Conservation (phyloP, 1,140 invertebrate species). For the Pachyrhynchus sulphureomaculatus region DNA sequence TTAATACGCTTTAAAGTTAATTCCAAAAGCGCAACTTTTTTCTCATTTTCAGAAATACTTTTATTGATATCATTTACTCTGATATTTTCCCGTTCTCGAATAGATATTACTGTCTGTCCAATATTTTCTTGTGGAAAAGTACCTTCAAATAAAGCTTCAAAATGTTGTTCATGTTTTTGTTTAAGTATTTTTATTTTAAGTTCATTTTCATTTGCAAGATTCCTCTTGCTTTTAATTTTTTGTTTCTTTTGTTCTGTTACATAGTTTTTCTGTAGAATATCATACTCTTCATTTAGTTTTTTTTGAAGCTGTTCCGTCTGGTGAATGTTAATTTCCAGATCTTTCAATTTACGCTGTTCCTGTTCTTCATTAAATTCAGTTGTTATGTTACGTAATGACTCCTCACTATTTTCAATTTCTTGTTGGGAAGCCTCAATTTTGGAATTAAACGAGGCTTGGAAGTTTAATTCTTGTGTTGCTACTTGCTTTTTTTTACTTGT, state of each 20-base stretch:
- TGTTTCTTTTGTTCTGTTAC: slow-evolving; percentile 47
- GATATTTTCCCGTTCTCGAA: slow-evolving; percentile 54
- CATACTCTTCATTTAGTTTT: slow-evolving; percentile 55
- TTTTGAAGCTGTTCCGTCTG: slow-evolving; percentile 54
- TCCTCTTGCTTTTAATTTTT: slow-evolving; percentile 44
- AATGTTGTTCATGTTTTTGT: slow-evolving; percentile 61
- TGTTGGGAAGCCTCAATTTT: slow-evolving; percentile 50
- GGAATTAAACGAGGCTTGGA: slow-evolving; percentile 45
- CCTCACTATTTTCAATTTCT: slow-evolving; percentile 55
- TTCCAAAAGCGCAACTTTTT: slow-evolving; percentile 52
- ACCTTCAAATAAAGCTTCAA: slow-evolving; percentile 60
- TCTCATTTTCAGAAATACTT: slow-evolving; percentile 62
- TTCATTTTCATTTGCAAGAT: slow-evolving; percentile 56
- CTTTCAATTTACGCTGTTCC: slow-evolving; percentile 53
- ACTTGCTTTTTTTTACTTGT: slow-evolving; percentile 50
- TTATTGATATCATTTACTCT: slow-evolving; percentile 57
- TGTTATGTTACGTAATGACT: slow-evolving; percentile 57
- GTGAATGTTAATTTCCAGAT: slow-evolving; percentile 56
- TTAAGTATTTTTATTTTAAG: slow-evolving; percentile 61
- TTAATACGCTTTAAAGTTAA: slow-evolving; percentile 41
- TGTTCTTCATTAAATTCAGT: slow-evolving; percentile 54
- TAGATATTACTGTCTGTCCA: slow-evolving; percentile 58
- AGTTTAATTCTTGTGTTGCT: slow-evolving; percentile 45
- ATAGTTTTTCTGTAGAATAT: slow-evolving; percentile 55
- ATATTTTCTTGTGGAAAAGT: slow-evolving; percentile 64